phyloP scores from a whole-genome alignment of 2,888 invertebrate genomes.

The Listrodromus nycthemerus region DNA sequence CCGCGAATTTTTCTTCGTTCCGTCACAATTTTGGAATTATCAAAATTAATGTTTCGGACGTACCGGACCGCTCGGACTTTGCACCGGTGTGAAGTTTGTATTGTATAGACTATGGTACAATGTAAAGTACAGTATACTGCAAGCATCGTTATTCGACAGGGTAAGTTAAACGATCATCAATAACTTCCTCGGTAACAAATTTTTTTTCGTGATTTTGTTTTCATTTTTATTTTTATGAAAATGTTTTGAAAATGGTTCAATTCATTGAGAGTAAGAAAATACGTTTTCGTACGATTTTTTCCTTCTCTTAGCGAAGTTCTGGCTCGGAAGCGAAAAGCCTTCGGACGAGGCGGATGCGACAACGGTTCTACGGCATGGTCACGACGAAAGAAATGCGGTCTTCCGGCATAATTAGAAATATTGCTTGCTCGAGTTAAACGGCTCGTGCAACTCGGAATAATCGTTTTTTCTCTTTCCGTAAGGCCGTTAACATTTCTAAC shows the following conservation, averaged over 20 bases:
- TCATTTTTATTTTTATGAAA: too few species aligned
- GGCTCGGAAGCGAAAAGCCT: background rate
- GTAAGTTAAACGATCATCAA: too few species aligned
- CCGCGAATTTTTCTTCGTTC: slow-evolving; percentile 83
- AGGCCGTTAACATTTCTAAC: slow-evolving; percentile 54
- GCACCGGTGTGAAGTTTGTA: background rate
- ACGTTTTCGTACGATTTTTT: too few species aligned
- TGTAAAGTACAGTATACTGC: background rate
- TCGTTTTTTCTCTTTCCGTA: slow-evolving; percentile 67
- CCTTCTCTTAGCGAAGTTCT: background rate
- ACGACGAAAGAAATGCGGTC: slow-evolving; percentile 68
- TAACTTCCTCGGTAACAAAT: too few species aligned
- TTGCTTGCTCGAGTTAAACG: slow-evolving; percentile 81
- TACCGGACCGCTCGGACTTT: background rate
- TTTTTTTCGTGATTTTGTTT: too few species aligned
- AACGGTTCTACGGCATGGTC: slow-evolving; percentile 47
- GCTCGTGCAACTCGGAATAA: slow-evolving; percentile 80
- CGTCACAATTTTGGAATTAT: slow-evolving; percentile 82
- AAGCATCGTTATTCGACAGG: too few species aligned
- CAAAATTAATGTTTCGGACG: slow-evolving; percentile 81
- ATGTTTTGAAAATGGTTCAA: too few species aligned
- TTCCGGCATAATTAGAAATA: slow-evolving; percentile 83
- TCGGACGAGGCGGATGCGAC: slow-evolving; percentile 41
- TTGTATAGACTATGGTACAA: background rate
- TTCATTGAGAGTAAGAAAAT: too few species aligned